A percentile compares a stretch with the other conserved stretches of the same genome.
phyloP scores from a whole-genome alignment of 2,888 invertebrate species.

The Dimorphilus gyrociliatus region DNA sequence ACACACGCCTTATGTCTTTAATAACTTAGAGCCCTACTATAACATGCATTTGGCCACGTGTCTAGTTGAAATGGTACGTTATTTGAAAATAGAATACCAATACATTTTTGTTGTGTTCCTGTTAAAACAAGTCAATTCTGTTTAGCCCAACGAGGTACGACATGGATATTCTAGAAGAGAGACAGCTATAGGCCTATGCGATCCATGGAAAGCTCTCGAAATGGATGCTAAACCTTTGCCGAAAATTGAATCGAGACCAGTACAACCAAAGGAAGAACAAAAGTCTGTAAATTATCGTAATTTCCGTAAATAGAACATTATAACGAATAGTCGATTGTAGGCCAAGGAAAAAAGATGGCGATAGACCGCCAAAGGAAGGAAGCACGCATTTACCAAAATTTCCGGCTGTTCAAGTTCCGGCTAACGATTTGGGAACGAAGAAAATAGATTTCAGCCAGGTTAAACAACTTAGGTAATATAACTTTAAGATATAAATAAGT shows the following conservation, averaged over 20 bases:
- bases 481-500: too few species aligned
- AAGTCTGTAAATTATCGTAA: too few species aligned
- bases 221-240: conserved; percentile 19
- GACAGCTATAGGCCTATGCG: conserved; percentile 28
- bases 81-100: background rate
- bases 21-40: conserved; percentile 26
- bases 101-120: too few species aligned
- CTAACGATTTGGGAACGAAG: conserved; percentile 18
- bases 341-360: too few species aligned
- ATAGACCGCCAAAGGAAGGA: conserved; percentile 19
- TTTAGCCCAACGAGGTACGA: conserved; percentile 14
- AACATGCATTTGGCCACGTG: conserved; percentile 20
- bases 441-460: conserved; percentile 26
- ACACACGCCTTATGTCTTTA: conserved; percentile 23
- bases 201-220: conserved; percentile 24
- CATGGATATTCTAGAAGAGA: conserved; percentile 17
- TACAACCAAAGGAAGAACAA: too few species aligned
- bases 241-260: conserved; percentile 2
- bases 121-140: background rate
- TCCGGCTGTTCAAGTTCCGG: conserved; percentile 23
- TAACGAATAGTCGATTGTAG: background rate
- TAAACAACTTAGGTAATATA: conserved; percentile 23
- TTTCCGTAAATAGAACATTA: too few species aligned
- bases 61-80: conserved; percentile 22
- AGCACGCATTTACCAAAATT: conserved; percentile 29